Percentiles rank a stretch among this genome's conserved stretches.
Evolutionary conservation across 2,113 vertebrate species (phyloP).

Genomic region (Phycodurus eques): DNA sequence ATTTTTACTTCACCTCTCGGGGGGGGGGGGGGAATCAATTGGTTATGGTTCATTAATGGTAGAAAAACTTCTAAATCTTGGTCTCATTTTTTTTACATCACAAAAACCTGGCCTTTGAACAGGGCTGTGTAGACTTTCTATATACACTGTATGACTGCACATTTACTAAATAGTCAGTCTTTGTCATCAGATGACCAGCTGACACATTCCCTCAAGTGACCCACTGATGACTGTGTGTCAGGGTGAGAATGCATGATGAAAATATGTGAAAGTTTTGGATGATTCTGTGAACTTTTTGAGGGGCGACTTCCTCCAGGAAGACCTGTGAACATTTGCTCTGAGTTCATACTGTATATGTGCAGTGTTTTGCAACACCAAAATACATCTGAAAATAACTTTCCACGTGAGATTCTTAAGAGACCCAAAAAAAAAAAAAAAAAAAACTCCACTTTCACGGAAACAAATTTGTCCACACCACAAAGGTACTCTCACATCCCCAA

Average conservation of each 20-base stretch:
- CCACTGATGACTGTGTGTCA: background rate
- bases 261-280: slow-evolving; percentile 1
- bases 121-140: background rate
- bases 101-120: background rate
- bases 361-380: slow-evolving; percentile 32
- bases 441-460: slow-evolving; percentile 46
- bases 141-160: background rate
- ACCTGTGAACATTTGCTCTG: background rate
- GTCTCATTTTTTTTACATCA: background rate
- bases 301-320: background rate
- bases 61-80: background rate
- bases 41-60: background rate
- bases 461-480: slow-evolving; percentile 42
- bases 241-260: background rate
- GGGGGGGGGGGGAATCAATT: too few species aligned
- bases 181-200: slow-evolving; percentile 28
- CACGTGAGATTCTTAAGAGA: slow-evolving; percentile 10
- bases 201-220: slow-evolving; percentile 3
- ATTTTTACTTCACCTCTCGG: too few species aligned
- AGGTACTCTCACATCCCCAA: slow-evolving; percentile 65
- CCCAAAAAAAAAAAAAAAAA: slow-evolving; percentile 15
- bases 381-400: slow-evolving; percentile 23
- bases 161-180: slow-evolving; percentile 10
- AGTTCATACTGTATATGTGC: background rate
- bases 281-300: background rate